Evolutionary conservation across 2,113 vertebrate species (phyloP), one percentile per base, ranked within the genome.

Genomic region (Tiliqua scincoides): DNA sequence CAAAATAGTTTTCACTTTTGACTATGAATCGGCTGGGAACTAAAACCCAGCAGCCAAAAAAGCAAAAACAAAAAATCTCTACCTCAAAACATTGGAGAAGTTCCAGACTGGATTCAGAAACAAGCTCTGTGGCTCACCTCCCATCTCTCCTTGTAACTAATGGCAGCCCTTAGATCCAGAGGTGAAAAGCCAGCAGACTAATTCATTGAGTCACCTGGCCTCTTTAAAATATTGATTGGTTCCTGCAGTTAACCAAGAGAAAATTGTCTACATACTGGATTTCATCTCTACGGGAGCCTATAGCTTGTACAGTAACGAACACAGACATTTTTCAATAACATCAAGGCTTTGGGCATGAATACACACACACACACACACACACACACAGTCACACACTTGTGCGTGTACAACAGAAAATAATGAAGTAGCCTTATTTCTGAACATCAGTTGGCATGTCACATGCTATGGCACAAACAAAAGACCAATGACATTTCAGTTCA

Each of bases 221-320:
- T 93, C 89, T 91, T 94, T 93, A 93, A 89, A 93, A 95, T 95
- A 95, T 95, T 93, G 95, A 93, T 95, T 91, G 91, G 92, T 93
- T 94, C 93, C 93, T 91, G 91, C 92, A 94, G 92, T 91, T 92
- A 93, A 94, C 92, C 92, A 91, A 93, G 93, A 93, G 93, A 95
- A 94, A 94, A 93, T 91, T 94, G 89, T 92, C 95, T 93, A 92
- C 92, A 92, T 91, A 92, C 86, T 94, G 72, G 88, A 89, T 88
- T 79, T 90, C 90, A 86, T 91, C 91, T 90, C 86, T 89, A 85
- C 73, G 82, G 91, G 85, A 92, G 90, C 88, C 88, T 25, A 75
- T 40, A 79, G 84, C 91, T 89, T 79, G 91, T 92, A 93, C 90
- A 93, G 87, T 14, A 92, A 81, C 71, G 52, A 84, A 79, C 63